Base-by-base conservation (phyloP, 2,113 vertebrate species). In the Rutilus rutilus region DNA sequence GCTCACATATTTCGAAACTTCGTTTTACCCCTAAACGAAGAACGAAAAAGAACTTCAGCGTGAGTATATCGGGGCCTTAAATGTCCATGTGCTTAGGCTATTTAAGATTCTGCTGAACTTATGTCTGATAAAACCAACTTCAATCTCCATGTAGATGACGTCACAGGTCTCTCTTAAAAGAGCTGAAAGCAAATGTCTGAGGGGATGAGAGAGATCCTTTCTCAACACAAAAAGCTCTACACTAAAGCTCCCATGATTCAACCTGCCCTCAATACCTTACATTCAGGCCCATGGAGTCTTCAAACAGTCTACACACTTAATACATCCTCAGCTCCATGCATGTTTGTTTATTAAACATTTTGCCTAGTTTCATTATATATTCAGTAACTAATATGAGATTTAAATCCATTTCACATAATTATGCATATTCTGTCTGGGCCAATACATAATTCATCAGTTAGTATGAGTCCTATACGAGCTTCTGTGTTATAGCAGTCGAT, bases 61-160 rank as follows among this genome's bases (percentile, higher is more conserved):
- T 39, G 39, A 42, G 39, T 42, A 42, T 42, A 42, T 42, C 39
- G 1, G 1, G 39, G 39, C 39, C 7, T 42, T 42, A 71, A 69
- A 71, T 50, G 57, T 64, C 7, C 25, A 30, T 47, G 25, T 30
- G 39, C 15, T 23, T 36, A 75, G 39, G 78, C 54, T 50, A n/a
- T 52, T 81, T 75, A 59, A 73, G 27, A 74, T 74, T 80, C 54
- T 21, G 54, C 78, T 39, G 47, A 36, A 62, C 15, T 77, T 85
- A 30, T 19, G 23, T 78, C 33, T 62, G 50, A 59, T 54, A 73
- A 73, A 85, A 47, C 50, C 15, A 17, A 23, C 64, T 73, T 73
- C 77, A 30, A 59, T 36, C 25, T 65, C 85, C 65, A 47, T 54
- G 3, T 42, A 60, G 14, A 47, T 71, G 50, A 80, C n/a, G 67